Evolutionary conservation across 2,113 vertebrate species (phyloP), one percentile per base, ranked within the genome.

Genomic region (Cynoglossus semilaevis): DNA sequence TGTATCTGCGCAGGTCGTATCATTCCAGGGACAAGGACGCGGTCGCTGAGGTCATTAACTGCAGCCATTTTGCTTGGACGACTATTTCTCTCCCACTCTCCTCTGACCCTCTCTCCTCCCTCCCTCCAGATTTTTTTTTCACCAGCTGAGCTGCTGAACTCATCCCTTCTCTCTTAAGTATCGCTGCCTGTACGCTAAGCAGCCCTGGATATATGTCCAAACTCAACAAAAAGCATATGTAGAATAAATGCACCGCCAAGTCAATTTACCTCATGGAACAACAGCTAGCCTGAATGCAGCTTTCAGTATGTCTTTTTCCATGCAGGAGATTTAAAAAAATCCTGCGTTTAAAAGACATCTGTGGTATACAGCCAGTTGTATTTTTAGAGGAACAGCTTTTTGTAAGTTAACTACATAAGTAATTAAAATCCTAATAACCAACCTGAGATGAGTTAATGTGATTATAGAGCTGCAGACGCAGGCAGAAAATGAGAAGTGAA

Each of bases 91-190:
- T 44, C 58, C 48, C 34, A 51, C 40, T 16, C 37, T 1, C n/a
- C 14, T 17, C 7, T 6, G 7, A 40, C 44, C 15, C 44, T 2
- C 44, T 2, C 12, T 6, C 18, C 1, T 8, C 7, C 2, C 12
- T 2, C 14, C 15, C 15, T 5, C n/a, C 40, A 40, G 55, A 6
- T 19, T 13, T 48, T 34, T n/a, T 48, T 22, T 51, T 63, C 56
- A 75, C 77, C 62, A 74, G 63, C 73, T 61, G 65, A 75, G 70
- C 64, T 56, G 64, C 67, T 80, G 68, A 86, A 82, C 77, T 64
- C 57, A 51, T 73, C 70, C 63, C 19, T 43, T 63, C 48, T 59
- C 72, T 36, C 63, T 68, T 72, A 67, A 77, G 67, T 62, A 62
- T 64, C 56, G 52, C 65, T 55, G 53, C 65, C 55, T 74, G 36